Conservation (phyloP, 1,140 invertebrate species). For the Teleogryllus occipitalis region DNA sequence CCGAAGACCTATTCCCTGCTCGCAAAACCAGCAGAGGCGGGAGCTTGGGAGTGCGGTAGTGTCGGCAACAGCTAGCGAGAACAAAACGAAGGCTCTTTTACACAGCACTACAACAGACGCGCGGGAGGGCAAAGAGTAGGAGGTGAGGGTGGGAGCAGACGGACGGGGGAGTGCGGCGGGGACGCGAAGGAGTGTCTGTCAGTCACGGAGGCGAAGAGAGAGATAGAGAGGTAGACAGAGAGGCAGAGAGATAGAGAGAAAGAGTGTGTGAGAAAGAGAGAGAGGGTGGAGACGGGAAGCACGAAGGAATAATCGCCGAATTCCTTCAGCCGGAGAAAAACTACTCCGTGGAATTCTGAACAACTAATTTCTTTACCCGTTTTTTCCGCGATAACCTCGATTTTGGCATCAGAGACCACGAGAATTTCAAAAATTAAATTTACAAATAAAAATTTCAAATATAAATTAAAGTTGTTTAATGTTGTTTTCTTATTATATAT, state of each 20-base stretch:
- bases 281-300: background rate
- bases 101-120: background rate
- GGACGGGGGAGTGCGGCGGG: background rate
- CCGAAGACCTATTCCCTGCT: background rate
- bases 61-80: background rate
- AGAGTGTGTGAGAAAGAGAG: too few species aligned
- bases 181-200: background rate
- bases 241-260: background rate
- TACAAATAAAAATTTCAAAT: slow-evolving; percentile 15
- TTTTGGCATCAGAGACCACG: slow-evolving; percentile 22
- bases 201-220: background rate
- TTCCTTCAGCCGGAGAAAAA: background rate
- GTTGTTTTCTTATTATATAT: slow-evolving; percentile 1
- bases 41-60: background rate
- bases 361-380: slow-evolving; percentile 22
- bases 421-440: slow-evolving; percentile 16
- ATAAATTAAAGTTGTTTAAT: slow-evolving; percentile 14
- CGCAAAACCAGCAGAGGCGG: background rate
- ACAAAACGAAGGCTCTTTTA: background rate
- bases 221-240: background rate
- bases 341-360: slow-evolving; percentile 10
- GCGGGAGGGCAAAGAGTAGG: background rate
- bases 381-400: slow-evolving; percentile 18
- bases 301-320: slow-evolving; percentile 9
- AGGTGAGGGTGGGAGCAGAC: background rate